Evolutionary conservation across 2,888 invertebrate genomes (phyloP).

Genomic region (Allophyes oxyacanthae): DNA sequence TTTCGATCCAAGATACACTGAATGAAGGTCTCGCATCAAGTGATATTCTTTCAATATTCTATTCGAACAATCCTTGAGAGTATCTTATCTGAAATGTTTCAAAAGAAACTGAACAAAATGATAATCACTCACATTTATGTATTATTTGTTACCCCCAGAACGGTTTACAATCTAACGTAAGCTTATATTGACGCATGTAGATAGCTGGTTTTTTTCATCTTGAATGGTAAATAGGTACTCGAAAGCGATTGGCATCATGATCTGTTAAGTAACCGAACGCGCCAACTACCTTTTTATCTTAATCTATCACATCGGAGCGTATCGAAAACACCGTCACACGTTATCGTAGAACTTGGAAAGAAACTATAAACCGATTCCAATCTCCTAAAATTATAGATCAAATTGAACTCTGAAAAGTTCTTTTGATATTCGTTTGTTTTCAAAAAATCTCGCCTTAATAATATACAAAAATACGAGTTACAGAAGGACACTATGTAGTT

Average conservation of each 20-base stretch:
- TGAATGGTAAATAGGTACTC: conserved; percentile 10
- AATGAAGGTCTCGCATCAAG: no score
- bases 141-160: background rate
- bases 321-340: conserved; percentile 8
- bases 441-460: no score
- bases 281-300: conserved; percentile 21
- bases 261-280: conserved; percentile 24
- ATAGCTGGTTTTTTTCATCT: conserved; percentile 9
- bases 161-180: conserved; percentile 6
- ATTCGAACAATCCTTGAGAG: no score
- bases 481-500: no score
- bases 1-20: no score
- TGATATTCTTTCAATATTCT: no score
- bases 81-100: background rate
- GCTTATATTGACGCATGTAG: conserved; percentile 8
- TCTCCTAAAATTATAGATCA: no score
- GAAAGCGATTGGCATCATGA: conserved; percentile 30
- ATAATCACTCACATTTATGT: background rate
- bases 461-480: no score
- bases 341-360: background rate
- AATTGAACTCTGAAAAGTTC: no score
- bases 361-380: background rate
- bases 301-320: conserved; percentile 8
- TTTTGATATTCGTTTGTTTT: no score
- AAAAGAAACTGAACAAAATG: background rate